Evolutionary conservation across 2,113 vertebrate genomes (phyloP).

Genomic region (Brevimyrus niger): DNA sequence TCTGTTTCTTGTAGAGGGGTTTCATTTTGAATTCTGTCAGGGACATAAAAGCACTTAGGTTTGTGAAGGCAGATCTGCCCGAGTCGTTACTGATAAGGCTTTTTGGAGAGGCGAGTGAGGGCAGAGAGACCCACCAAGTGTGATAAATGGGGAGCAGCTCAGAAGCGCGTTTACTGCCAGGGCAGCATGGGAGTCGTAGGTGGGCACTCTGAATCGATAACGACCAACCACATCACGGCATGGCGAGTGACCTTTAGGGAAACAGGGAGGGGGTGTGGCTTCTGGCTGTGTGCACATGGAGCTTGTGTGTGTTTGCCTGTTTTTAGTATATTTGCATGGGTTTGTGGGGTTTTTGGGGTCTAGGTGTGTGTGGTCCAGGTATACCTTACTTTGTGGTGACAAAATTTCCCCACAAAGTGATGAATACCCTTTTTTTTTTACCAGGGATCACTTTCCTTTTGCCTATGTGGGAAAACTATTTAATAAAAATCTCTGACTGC

Average conservation of each 20-base stretch:
- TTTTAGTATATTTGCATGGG: neutral
- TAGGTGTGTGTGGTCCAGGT: neutral
- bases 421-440: too few species aligned
- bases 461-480: too few species aligned
- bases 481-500: too few species aligned
- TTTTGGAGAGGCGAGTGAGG: neutral
- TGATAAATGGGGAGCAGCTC: neutral
- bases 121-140: neutral
- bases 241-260: neutral
- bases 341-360: neutral
- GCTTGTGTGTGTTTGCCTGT: neutral
- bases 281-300: neutral
- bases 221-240: neutral
- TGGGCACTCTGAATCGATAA: neutral
- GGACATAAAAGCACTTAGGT: slow-evolving; percentile 30
- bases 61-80: slow-evolving; percentile 26
- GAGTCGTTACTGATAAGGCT: neutral
- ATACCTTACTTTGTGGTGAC: neutral
- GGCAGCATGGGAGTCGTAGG: neutral
- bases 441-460: too few species aligned
- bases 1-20: slow-evolving; percentile 31
- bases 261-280: neutral
- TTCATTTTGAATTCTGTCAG: slow-evolving; percentile 18
- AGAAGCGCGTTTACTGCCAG: neutral
- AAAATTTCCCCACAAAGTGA: too few species aligned